Evolutionary conservation across 2,113 vertebrate species (phyloP), one percentile per base, ranked within the genome.

Genomic region (Epinephelus fuscoguttatus): DNA sequence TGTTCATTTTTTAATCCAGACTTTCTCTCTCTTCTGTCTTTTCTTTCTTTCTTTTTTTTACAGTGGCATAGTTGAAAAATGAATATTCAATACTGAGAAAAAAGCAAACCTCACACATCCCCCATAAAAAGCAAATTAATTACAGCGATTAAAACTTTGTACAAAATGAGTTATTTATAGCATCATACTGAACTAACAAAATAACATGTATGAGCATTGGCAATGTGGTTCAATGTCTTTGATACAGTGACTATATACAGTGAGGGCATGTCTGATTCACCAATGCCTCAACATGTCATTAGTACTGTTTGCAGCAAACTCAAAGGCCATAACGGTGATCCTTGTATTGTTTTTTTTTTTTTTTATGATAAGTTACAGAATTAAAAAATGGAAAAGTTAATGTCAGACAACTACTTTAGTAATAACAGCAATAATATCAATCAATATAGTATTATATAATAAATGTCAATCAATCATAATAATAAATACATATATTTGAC

Each of bases 291-390:
- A 93, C 91, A 90, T 89, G 91, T 92, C 89, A 84, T 85, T 89
- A 91, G 88, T 81, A 94, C 91, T 88, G 84, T 94, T 95, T 92
- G 91, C 90, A 94, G 93, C 88, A 91, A 95, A 95, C 93, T 94
- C 92, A 96, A 95, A 96, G 94, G 94, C 95, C 95, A 94, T 95
- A 96, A 94, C 81, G 93, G 94, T 96, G 94, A 95, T 94, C 88
- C 91, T 94, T 93, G 90, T 93, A 91, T 89, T 91, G 80, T 90
- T 84, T 89, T 88, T 64, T 37, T 64, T 37, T 37, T 37, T 1
- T 37, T 45, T 45, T 12, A 91, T 91, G 84, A 84, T 75, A 89
- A 81, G 61, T 86, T 89, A 89, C 76, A 84, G 75, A 88, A 86
- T 87, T 70, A 67, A 92, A 93, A 94, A 92, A 92, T 78, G 70